Conservation (phyloP, 2,888 invertebrate genomes). For the Parnassius mnemosyne region DNA sequence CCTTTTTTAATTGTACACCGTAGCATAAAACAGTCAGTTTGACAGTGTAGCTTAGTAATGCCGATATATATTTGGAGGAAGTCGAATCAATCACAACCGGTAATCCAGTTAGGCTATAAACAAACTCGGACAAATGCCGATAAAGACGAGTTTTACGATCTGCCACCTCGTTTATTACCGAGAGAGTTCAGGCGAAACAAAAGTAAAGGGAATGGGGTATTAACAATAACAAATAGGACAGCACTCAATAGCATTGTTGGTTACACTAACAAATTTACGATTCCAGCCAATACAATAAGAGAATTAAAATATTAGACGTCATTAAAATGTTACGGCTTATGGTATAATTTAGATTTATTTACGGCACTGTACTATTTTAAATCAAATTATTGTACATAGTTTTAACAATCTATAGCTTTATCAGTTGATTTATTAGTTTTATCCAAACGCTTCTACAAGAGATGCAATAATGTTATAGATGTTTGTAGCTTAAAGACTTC, state of each 20-base stretch:
- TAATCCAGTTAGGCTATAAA: slow-evolving; percentile 72
- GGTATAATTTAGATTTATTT: slow-evolving; percentile 54
- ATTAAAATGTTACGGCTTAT: slow-evolving; percentile 54
- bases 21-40: slow-evolving; percentile 58
- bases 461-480: too few species aligned
- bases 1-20: slow-evolving; percentile 51
- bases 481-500: too few species aligned
- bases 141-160: slow-evolving; percentile 69
- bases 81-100: slow-evolving; percentile 73
- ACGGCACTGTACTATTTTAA: slow-evolving; percentile 43
- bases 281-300: slow-evolving; percentile 45
- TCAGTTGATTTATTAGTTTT: slow-evolving; percentile 38
- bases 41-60: slow-evolving; percentile 51
- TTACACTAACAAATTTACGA: slow-evolving; percentile 60
- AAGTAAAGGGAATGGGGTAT: slow-evolving; percentile 53
- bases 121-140: slow-evolving; percentile 66
- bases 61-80: slow-evolving; percentile 63
- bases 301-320: slow-evolving; percentile 53
- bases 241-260: slow-evolving; percentile 56
- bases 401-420: slow-evolving; percentile 40
- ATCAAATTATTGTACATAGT: slow-evolving; percentile 39
- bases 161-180: slow-evolving; percentile 72
- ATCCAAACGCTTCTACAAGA: neutral
- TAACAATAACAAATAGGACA: slow-evolving; percentile 64
- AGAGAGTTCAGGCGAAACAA: slow-evolving; percentile 57